Evolutionary conservation across 2,888 invertebrate species (phyloP), one percentile per base, ranked within the genome.

Genomic region (Hypomecis punctinalis): DNA sequence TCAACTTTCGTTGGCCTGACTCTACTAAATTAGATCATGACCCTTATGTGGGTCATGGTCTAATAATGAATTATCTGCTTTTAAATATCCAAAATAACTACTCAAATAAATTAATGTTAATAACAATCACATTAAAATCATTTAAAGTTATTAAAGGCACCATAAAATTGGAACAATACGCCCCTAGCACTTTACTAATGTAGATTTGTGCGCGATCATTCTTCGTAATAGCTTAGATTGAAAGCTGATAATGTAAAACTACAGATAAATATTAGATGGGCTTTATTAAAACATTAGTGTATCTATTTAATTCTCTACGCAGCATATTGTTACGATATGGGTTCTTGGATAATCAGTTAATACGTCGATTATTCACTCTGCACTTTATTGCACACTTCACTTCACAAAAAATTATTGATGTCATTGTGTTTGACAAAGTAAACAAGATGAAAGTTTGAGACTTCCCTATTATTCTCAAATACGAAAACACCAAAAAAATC

Each of bases 151-250:
- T 69, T 52, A 68, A 65, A 67, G 60, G 61, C 43, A 64, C 48
- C 47, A 35, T 60, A 75, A 77, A 81, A 79, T 79, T 77, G 68
- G 66, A 67, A 69, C 60, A 62, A 65, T 42, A 33, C 37, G 45
- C 40, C 43, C 11, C 40, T 8, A 33, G 61, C 61, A 61, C 54
- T 61, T 54, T 54, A 45, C 46, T 45, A 59, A 59, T 39, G 13
- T 51, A 55, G 33, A 49, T 62, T 56, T 60, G 45, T 60, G 63
- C 57, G 45, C 35, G 37, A 56, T 62, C 46, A 70, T 70, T 73
- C 68, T 70, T 67, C 66, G 68, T 76, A 75, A 76, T 72, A 66
- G 69, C 72, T 59, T 39, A 48, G 10, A 35, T 23, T 23, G 23
- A 23, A 23, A 23, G 23, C 6, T 36, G 9, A 35, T 48, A 36